Evolutionary conservation across 2,888 invertebrate species (phyloP), one percentile per base, ranked within the genome.

Genomic region (Drosophila mercatorum): DNA sequence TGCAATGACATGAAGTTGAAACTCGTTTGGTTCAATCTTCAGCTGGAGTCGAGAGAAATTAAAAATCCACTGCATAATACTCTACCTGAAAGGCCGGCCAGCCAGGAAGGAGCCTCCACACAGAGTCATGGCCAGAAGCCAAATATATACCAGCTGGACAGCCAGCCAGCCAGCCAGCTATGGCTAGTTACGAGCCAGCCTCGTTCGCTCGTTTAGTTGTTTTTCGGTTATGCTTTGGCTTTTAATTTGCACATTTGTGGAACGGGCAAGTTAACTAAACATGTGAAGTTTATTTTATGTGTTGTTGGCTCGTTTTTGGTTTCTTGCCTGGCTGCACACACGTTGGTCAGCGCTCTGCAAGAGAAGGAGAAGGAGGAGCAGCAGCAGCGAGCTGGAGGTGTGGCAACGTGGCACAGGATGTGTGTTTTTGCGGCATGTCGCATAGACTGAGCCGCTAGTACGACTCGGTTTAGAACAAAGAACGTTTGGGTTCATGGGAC

Each of bases 281-380:
- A 83, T 88, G 88, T 69, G 83, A 85, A 85, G 85, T 88, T 84
- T 88, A 83, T 88, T 83, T 85, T 83, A 81, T 83, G 87, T 83
- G 87, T 83, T 56, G 76, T 80, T 72, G 72, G 17, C 59, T 78
- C 59, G 61, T 79, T 76, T 72, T 80, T 66, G 72, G 76, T 80
- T 73, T 69, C 60, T 69, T 78, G 80, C 78, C 69, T 78, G 78
- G 76, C 76, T 75, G 78, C 67, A 71, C 72, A 78, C 70, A 78
- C 74, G 62, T 65, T 59, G 65, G 55, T 47, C 69, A 74, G 49
- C 56, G 52, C 57, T 53, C 56, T 44, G 56, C 28, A 17, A 17
- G 17, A 17, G 17, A 17, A 17, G 17, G 17, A 17, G 17, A 17
- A 17, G 31, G 41, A 8, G 14, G n/a, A 6, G 49, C 6, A 7